Percentiles rank a stretch among this genome's conserved stretches.
Conservation (phyloP, 2,888 invertebrate genomes). For the Ethmia dodecea region DNA sequence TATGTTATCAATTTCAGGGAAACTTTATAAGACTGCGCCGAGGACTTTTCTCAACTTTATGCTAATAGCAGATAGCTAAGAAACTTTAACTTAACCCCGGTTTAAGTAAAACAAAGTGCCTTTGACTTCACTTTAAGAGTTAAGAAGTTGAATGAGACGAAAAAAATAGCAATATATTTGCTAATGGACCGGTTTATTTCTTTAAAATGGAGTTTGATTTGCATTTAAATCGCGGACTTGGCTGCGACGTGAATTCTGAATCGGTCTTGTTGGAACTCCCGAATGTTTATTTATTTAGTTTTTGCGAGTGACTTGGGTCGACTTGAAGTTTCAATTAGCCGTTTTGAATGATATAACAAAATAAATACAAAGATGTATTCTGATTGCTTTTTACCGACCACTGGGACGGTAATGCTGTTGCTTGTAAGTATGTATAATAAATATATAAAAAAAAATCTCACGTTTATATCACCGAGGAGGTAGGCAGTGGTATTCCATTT, state of each 20-base stretch:
- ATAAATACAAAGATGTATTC: no score
- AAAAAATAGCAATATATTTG: conserved; percentile 45
- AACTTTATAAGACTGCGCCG: conserved; percentile 36
- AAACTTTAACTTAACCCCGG: conserved; percentile 49
- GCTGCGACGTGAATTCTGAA: conserved; percentile 7
- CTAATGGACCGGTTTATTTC: conserved; percentile 31
- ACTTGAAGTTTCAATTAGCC: no score
- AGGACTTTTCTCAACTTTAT: conserved; percentile 52
- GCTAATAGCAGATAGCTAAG: conserved; percentile 62
- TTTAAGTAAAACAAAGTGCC: conserved; percentile 67
- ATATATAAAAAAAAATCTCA: no score
- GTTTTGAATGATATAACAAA: no score
- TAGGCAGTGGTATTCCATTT: no score
- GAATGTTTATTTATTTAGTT: no score
- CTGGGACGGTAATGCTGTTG: no score
- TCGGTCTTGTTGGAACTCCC: conserved; percentile 3
- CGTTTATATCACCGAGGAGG: no score
- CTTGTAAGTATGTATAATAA: no score
- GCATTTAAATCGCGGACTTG: conserved; percentile 21
- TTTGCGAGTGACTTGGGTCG: no score
- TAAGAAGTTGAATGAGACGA: conserved; percentile 34
- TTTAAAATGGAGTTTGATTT: conserved; percentile 20
- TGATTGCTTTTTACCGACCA: no score
- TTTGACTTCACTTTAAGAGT: conserved; percentile 38
- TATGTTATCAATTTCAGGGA: conserved; percentile 16